Percentiles rank a stretch among this genome's conserved stretches.
These are phyloP conservation scores for Theonella swinhoei DNA, from an alignment of 37 sponge, comb jelly and placozoan species.

Conservation along the genomic window DNA sequence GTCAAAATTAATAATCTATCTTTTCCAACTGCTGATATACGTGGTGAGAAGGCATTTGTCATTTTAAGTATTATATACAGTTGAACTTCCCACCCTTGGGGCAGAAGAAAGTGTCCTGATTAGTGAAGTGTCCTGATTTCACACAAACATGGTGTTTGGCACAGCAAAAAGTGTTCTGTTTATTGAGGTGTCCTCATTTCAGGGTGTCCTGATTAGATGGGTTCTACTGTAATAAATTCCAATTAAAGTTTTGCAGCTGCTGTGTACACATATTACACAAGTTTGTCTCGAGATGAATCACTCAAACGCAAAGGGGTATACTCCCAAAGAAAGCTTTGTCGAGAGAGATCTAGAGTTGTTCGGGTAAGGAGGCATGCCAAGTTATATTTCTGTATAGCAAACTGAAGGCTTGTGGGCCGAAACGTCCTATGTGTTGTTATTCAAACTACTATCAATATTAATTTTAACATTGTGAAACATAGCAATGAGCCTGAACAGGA, in stretches of 20 bases:
- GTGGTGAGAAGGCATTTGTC: not conserved
- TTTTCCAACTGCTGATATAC: conserved; percentile 1
- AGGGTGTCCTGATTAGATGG: too few species aligned
- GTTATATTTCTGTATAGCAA: too few species aligned
- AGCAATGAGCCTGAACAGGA: not conserved
- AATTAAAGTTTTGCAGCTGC: not conserved
- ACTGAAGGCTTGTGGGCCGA: too few species aligned
- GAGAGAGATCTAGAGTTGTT: not conserved
- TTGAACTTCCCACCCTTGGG: too few species aligned
- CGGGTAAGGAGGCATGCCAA: not conserved
- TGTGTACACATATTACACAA: not conserved
- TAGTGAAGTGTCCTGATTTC: too few species aligned
- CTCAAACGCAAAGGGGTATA: not conserved
- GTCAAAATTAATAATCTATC: not conserved
- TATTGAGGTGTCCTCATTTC: too few species aligned
- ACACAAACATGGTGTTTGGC: too few species aligned
- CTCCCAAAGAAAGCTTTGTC: not conserved
- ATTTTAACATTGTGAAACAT: not conserved
- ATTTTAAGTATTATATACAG: too few species aligned
- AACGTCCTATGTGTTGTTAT: not conserved
- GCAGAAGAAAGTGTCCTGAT: too few species aligned
- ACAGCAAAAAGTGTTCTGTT: too few species aligned
- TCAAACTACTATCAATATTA: not conserved
- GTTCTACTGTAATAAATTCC: not conserved
- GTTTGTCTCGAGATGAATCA: not conserved